Evolutionary conservation across 2,888 invertebrate genomes (phyloP).

Genomic region (Phengaris alcon): DNA sequence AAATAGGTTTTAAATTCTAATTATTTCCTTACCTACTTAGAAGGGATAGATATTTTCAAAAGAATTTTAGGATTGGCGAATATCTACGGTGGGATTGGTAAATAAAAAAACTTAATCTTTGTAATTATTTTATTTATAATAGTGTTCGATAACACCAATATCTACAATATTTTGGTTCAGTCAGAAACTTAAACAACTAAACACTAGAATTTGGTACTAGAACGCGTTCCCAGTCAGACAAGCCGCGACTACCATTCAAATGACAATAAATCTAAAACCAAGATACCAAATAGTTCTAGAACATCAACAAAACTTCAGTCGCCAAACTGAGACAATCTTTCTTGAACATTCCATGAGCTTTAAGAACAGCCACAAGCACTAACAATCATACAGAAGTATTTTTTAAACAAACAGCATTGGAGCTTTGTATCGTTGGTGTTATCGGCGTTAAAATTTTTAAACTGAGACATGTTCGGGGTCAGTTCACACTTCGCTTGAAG

Average conservation of each 20-base stretch:
- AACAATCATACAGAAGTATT: too few species aligned
- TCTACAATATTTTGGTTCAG: conserved; percentile 76
- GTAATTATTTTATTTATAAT: conserved; percentile 52
- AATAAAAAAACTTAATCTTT: neutral
- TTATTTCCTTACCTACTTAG: too few species aligned
- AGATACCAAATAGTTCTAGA: neutral
- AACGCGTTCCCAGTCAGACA: conserved; percentile 34
- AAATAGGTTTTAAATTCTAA: too few species aligned
- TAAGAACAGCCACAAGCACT: neutral
- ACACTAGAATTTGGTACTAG: conserved; percentile 71
- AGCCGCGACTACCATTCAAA: neutral
- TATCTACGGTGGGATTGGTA: neutral
- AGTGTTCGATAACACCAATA: conserved; percentile 67
- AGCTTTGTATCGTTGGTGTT: too few species aligned
- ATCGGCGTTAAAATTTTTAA: too few species aligned
- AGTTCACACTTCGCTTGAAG: too few species aligned
- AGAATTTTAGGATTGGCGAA: too few species aligned
- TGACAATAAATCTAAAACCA: neutral
- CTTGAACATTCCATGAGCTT: neutral
- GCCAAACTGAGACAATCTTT: neutral
- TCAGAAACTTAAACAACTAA: conserved; percentile 77
- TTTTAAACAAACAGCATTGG: too few species aligned
- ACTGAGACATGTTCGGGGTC: too few species aligned
- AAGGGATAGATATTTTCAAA: too few species aligned
- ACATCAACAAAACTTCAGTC: neutral